Evolutionary conservation across 2,888 invertebrate genomes (phyloP).

Genomic region (Synergus japonicus): DNA sequence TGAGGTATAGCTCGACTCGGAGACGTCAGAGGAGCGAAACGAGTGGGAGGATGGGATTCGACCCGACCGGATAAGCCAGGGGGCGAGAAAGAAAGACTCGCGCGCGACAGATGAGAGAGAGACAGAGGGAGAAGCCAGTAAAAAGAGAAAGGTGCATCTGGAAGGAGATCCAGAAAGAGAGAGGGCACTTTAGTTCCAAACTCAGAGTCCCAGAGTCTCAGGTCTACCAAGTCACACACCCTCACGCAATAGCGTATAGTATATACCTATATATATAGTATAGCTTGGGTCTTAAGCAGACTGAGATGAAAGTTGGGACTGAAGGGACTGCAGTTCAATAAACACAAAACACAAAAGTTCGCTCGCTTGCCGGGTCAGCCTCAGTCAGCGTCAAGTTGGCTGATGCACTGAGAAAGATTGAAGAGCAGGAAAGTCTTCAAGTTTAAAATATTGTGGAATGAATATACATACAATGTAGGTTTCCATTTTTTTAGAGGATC

Average conservation of each 20-base stretch:
- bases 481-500: not conserved
- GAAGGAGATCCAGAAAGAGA: constrained; percentile 29
- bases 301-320: constrained; percentile 11
- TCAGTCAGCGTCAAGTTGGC: not conserved
- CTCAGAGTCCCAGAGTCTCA: constrained; percentile 2
- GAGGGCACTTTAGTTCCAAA: constrained; percentile 23
- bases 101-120: constrained; percentile 29
- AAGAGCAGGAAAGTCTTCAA: not conserved
- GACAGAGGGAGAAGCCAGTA: constrained; percentile 21
- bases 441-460: not conserved
- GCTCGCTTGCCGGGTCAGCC: constrained; percentile 1
- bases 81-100: constrained; percentile 34
- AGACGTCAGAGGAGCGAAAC: constrained; percentile 18
- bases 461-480: not conserved
- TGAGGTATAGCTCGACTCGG: constrained; percentile 14
- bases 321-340: constrained; percentile 30
- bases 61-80: constrained; percentile 36
- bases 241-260: constrained; percentile 12
- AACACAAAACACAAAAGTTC: not conserved
- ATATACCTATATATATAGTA: not conserved
- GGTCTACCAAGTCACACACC: constrained; percentile 3
- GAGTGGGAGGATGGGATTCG: constrained; percentile 39
- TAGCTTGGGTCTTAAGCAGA: not conserved
- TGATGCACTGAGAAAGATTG: constrained; percentile 24
- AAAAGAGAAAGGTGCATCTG: constrained; percentile 40